Conservation (phyloP, 2,113 vertebrate genomes). For the Cepphus grylle region DNA sequence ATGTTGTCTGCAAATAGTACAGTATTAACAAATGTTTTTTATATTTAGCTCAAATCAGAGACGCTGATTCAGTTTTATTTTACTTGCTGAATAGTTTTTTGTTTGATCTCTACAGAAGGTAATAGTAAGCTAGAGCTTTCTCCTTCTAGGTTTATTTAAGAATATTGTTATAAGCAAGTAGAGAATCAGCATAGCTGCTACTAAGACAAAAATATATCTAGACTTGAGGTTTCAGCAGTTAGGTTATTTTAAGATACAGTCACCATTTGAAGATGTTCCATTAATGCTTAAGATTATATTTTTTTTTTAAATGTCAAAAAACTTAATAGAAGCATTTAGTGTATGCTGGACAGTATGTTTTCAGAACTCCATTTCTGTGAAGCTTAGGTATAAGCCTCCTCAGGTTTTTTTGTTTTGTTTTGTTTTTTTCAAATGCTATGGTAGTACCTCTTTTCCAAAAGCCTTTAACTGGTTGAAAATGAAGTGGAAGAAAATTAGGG, state of each 20-base stretch:
- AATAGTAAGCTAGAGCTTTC: not conserved
- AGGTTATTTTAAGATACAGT: constrained; percentile 6
- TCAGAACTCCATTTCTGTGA: not conserved
- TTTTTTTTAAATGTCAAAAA: not conserved
- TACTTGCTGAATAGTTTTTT: not conserved
- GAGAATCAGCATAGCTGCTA: not conserved
- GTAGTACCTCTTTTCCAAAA: not conserved
- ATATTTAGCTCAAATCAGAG: not conserved
- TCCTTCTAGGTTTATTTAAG: not conserved
- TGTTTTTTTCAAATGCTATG: not conserved
- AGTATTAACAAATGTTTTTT: not conserved
- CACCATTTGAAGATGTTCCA: not conserved
- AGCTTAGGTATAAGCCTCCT: not conserved
- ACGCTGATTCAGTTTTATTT: not conserved
- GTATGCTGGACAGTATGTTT: not conserved
- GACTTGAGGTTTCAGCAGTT: not conserved
- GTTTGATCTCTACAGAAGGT: not conserved
- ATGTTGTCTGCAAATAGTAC: not conserved
- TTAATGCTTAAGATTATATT: not conserved
- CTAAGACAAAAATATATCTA: not conserved
- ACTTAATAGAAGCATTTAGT: not conserved
- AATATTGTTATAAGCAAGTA: not conserved
- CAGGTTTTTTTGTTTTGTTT: not conserved
- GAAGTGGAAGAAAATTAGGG: not conserved
- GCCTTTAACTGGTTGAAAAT: not conserved